Evolutionary conservation across 1,140 invertebrate genomes (phyloP), one percentile per base, ranked within the genome.

Genomic region (Olivierus martensii): DNA sequence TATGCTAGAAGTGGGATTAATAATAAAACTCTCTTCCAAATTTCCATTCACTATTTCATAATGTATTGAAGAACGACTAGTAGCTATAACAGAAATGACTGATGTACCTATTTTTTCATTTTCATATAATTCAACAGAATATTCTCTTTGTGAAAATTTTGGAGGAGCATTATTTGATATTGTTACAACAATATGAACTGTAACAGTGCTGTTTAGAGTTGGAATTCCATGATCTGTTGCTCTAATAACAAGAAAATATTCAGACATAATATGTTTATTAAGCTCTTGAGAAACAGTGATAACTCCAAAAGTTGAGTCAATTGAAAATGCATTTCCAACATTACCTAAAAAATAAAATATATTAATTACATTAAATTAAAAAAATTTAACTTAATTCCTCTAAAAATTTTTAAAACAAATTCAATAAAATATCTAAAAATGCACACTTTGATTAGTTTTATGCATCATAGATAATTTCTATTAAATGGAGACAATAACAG

Each of bases 81-180:
- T 73, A 0, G 85, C 86, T 63, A 82, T 78, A 6, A 92, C 69
- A 61, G 83, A 76, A 28, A 78, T 79, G 7, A 94, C 80, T 66
- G 81, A 81, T 10, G 80, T 80, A 5, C 86, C 88, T 11, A 79
- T 66, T 9, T 80, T 77, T 59, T 81, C 78, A 67, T 92, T 87
- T 71, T 96, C 91, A 57, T 78, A 80, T 10, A 95, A 79, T 69
- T 92, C 87, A 0, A 80, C 78, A 39, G 78, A 76, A 48, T 82
- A 76, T 60, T 80, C 77, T 11, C 70, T 68, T 46, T 75, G 68
- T 1, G 72, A 65, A 69, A 87, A 89, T 70, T 77, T 78, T 2
- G 91, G 91, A 17, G 87, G 83, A 49, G 86, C 81, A 67, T 90
- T 87, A 61, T 88, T 85, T 0, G 87, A 84, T 75, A 90, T 86